Evolutionary conservation across 1,140 invertebrate genomes (phyloP).

Genomic region (Helicoverpa zea): DNA sequence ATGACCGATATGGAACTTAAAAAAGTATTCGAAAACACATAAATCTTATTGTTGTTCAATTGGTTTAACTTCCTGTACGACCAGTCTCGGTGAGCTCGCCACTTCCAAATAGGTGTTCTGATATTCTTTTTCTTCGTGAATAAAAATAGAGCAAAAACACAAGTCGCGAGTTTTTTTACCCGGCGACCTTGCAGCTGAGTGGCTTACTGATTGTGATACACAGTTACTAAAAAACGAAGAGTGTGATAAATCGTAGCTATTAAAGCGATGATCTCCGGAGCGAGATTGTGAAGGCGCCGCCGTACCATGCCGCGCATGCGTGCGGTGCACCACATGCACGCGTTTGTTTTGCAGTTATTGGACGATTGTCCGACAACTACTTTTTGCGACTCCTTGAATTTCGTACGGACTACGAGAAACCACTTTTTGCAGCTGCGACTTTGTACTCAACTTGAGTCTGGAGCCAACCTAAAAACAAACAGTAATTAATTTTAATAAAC

Average conservation of each 20-base stretch:
- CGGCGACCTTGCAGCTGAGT: slow-evolving; percentile 81
- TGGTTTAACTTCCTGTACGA: slow-evolving; percentile 82
- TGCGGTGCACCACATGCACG: slow-evolving; percentile 51
- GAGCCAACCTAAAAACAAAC: slow-evolving; percentile 12
- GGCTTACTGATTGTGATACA: slow-evolving; percentile 81
- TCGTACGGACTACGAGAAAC: slow-evolving; percentile 25
- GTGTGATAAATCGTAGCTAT: slow-evolving; percentile 77
- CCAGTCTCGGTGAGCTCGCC: slow-evolving; percentile 71
- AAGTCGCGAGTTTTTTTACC: slow-evolving; percentile 77
- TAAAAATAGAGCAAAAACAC: slow-evolving; percentile 84
- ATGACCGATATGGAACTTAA: slow-evolving; percentile 54
- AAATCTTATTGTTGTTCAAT: slow-evolving; percentile 83
- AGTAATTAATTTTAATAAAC: slow-evolving; percentile 74
- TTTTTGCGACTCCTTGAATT: slow-evolving; percentile 31
- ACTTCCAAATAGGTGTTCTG: slow-evolving; percentile 83
- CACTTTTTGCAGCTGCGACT: slow-evolving; percentile 21
- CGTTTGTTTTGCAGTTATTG: slow-evolving; percentile 23
- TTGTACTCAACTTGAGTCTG: slow-evolving; percentile 23
- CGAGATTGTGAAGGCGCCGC: slow-evolving; percentile 60
- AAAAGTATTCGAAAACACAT: slow-evolving; percentile 75
- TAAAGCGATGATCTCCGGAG: slow-evolving; percentile 62
- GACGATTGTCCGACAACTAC: slow-evolving; percentile 3
- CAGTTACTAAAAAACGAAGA: slow-evolving; percentile 79
- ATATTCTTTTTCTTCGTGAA: slow-evolving; percentile 82
- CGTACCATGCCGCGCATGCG: background rate